These are phyloP conservation scores for Peromyscus maniculatus DNA, from an alignment of 2,113 vertebrate genomes.

Conservation along the genomic window DNA sequence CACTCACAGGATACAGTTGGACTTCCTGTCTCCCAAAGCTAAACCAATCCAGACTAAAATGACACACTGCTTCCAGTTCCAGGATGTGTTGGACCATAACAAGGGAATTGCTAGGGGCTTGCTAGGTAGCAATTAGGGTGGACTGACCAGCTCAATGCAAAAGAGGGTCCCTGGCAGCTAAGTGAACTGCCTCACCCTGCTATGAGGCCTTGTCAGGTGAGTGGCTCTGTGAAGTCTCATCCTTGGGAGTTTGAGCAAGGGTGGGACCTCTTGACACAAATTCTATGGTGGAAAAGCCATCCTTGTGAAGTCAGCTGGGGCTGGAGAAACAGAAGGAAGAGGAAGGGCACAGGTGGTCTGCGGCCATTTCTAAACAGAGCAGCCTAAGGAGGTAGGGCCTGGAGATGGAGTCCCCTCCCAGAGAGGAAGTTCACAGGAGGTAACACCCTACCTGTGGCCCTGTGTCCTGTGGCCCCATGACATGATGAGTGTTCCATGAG, in stretches of 20 bases:
- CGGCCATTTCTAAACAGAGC: not conserved
- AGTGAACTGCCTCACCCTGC: not conserved
- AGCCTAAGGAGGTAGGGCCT: not conserved
- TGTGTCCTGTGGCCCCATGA: not conserved
- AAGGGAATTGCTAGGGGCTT: not conserved
- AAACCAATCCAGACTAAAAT: not conserved
- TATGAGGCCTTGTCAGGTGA: not conserved
- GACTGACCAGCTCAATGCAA: no score
- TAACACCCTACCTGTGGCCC: accelerated
- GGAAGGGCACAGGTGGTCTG: not conserved
- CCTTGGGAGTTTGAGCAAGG: accelerated
- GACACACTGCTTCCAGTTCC: no score
- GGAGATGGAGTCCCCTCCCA: not conserved
- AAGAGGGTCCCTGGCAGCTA: not conserved
- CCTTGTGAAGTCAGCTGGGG: not conserved
- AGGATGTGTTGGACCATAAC: not conserved
- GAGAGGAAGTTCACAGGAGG: not conserved
- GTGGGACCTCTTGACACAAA: not conserved
- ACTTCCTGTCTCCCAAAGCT: no score
- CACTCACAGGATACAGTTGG: not conserved
- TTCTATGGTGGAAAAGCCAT: not conserved
- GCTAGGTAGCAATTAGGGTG: no score
- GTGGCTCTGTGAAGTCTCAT: accelerated
- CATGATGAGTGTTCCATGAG: accelerated
- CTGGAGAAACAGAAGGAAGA: not conserved